Conservation (phyloP, 1,140 invertebrate genomes). For the Calliopsis andreniformis region DNA sequence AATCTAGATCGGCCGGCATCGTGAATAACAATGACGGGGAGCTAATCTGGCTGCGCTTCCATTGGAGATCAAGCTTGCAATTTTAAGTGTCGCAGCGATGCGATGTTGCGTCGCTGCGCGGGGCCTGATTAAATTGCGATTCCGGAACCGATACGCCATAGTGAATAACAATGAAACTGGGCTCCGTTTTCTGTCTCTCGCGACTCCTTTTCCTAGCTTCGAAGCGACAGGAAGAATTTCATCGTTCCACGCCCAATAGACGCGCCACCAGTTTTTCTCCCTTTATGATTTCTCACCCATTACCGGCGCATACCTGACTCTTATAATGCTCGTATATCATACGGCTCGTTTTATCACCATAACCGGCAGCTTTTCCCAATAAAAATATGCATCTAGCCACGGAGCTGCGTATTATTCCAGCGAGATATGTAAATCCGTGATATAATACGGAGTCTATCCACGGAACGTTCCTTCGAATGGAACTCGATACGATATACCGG, state of each 20-base stretch:
- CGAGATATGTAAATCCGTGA: conserved; percentile 52
- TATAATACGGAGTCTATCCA: conserved; percentile 48
- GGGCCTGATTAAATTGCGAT: conserved; percentile 71
- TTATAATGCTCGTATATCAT: conserved; percentile 42
- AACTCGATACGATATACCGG: conserved; percentile 28
- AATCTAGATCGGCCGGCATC: conserved; percentile 66
- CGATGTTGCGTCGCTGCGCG: conserved; percentile 46
- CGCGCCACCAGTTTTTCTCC: conserved; percentile 4
- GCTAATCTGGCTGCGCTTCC: conserved; percentile 62
- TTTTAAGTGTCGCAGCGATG: conserved; percentile 68
- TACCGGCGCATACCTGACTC: conserved; percentile 26
- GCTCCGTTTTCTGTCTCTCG: not conserved
- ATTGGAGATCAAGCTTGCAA: conserved; percentile 64
- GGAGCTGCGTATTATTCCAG: conserved; percentile 38
- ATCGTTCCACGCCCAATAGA: conserved; percentile 22
- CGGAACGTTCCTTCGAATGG: conserved; percentile 37
- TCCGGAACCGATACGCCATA: conserved; percentile 46
- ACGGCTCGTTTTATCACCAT: conserved; percentile 35
- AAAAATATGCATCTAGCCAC: conserved; percentile 42
- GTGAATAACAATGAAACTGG: conserved; percentile 73
- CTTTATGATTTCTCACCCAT: conserved; percentile 39
- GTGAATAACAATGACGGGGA: conserved; percentile 73
- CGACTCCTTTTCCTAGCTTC: conserved; percentile 1
- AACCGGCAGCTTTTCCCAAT: conserved; percentile 45
- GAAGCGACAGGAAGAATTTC: conserved; percentile 36